Conservation (phyloP, 2,113 vertebrate genomes). For the Procavia capensis region DNA sequence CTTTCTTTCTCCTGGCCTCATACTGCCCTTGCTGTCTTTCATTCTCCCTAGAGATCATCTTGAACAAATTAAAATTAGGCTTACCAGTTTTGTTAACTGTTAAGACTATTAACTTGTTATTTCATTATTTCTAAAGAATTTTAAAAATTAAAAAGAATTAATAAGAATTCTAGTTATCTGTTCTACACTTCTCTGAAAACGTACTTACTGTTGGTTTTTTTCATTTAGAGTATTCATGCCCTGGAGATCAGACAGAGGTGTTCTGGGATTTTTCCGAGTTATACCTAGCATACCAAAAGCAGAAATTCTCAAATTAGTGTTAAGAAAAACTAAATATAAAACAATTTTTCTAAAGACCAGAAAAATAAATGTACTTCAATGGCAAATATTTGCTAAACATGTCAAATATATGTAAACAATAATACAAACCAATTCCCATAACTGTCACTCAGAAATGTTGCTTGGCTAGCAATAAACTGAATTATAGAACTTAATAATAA, state of each 20-base stretch:
- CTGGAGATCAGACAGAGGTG: slow-evolving; percentile 95
- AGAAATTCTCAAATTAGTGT: slow-evolving; percentile 61
- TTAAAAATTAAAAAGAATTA: slow-evolving; percentile 39
- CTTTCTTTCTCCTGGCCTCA: no score
- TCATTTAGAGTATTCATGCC: slow-evolving; percentile 94
- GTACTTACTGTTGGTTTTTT: slow-evolving; percentile 91
- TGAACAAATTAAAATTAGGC: slow-evolving; percentile 33
- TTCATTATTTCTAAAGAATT: neutral
- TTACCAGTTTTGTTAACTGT: neutral
- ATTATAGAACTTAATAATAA: slow-evolving; percentile 38
- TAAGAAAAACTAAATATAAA: slow-evolving; percentile 56
- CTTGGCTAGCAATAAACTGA: neutral
- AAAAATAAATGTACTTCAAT: slow-evolving; percentile 26
- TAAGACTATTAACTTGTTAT: neutral
- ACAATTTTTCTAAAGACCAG: slow-evolving; percentile 59
- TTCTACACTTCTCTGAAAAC: slow-evolving; percentile 38
- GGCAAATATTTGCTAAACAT: slow-evolving; percentile 48
- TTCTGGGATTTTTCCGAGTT: slow-evolving; percentile 91
- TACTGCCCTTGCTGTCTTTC: no score
- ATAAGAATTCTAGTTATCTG: slow-evolving; percentile 19
- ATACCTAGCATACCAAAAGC: slow-evolving; percentile 90
- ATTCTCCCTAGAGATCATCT: neutral
- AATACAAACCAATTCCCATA: neutral
- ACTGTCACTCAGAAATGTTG: slow-evolving; percentile 5
- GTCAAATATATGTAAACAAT: neutral